Base-by-base conservation (phyloP, 2,113 vertebrate genomes). In the Todiramphus chloris region DNA sequence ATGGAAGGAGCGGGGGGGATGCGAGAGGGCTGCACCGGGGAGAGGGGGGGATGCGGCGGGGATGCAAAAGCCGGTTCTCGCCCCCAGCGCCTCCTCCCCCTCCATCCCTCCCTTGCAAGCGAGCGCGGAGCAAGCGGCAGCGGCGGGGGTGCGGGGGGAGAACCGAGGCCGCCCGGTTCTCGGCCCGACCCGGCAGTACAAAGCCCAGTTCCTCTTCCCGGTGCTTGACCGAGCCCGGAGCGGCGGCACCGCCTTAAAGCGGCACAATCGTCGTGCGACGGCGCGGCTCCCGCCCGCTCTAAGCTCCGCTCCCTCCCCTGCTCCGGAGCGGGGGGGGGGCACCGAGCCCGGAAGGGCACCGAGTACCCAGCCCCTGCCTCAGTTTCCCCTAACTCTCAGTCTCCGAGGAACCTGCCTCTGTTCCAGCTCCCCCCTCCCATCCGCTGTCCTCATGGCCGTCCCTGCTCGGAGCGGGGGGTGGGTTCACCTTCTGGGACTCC, bases 131-230 rank as follows among this genome's bases (percentile, higher is more conserved):
- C 43, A 9, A 6, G 69, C 62, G 25, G 87, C 50, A 17, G 25
- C n/a, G 15, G 55, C 17, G 11, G 77, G 37, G 37, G 10, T n/a
- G 6, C 20, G 28, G n/a, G 28, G n/a, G n/a, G 16, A 37, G 10
- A 31, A n/a, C 37, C 62, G 28, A 46, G 13, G 62, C 25, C 23
- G 12, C 69, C 35, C 69, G 62, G 63, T 43, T 33, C 37, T 88
- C 19, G 51, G 43, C 85, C 90, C 95, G 88, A 87, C 96, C 96
- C 95, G 96, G 96, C 93, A 96, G 95, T 95, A 89, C 87, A 77
- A 81, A 89, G 66, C 96, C 91, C 96, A 94, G 89, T 96, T 96
- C 96, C 92, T 95, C 91, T 96, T 96, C 96, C 89, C 96, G 55
- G 53, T 37, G 94, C 62, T 37, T 51, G 83, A 72, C 19, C 66